Evolutionary conservation across 2,797 vertebrate genomes (phyloP).

Genomic region (Pristis pectinata): DNA sequence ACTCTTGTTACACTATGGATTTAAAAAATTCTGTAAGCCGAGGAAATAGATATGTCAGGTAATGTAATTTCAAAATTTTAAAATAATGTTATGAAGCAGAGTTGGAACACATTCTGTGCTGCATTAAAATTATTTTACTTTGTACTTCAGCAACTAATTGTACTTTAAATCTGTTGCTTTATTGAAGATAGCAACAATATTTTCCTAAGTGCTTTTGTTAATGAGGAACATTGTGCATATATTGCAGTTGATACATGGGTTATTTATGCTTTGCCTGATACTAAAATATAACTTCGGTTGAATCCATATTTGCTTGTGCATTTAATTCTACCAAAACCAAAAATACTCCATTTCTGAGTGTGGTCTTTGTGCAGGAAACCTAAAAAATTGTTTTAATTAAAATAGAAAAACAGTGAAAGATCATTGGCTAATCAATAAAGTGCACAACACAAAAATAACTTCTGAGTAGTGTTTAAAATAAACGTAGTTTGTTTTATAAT

Average conservation of each 20-base stretch:
- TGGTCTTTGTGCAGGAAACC: background rate
- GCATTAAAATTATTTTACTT: background rate
- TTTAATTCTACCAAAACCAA: background rate
- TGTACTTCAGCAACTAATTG: background rate
- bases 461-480: background rate
- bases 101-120: background rate
- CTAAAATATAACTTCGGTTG: background rate
- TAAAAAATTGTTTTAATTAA: background rate
- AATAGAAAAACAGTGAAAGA: background rate
- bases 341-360: background rate
- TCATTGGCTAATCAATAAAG: background rate
- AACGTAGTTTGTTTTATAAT: background rate
- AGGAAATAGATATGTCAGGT: background rate
- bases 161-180: background rate
- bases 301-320: background rate
- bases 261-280: background rate
- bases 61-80: background rate
- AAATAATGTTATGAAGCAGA: background rate
- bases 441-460: background rate
- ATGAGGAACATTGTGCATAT: constrained; percentile 26
- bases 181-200: constrained; percentile 10
- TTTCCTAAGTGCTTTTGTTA: constrained; percentile 10
- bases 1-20: background rate
- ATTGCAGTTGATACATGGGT: background rate
- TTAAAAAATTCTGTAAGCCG: background rate